A percentile compares a stretch with the other conserved stretches of the same genome.
These are phyloP conservation scores for Lymantria monacha DNA, from an alignment of 2,888 invertebrate genomes.

Conservation along the genomic window DNA sequence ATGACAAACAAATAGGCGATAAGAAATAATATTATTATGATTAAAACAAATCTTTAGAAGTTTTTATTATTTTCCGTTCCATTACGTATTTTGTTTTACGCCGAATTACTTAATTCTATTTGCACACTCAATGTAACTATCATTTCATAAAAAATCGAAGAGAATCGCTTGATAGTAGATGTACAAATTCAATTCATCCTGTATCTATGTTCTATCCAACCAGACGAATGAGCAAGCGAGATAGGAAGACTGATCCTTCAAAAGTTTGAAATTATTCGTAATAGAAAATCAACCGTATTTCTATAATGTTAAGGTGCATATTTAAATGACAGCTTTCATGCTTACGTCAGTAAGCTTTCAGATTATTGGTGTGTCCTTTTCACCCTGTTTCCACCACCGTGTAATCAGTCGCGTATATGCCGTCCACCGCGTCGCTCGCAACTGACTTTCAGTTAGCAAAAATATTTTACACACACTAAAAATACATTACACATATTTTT, in stretches of 20 bases:
- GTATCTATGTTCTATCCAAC: constrained; percentile 72
- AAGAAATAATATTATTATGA: no score
- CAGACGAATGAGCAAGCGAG: constrained; percentile 68
- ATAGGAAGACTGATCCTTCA: constrained; percentile 65
- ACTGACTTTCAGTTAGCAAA: constrained; percentile 32
- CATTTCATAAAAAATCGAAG: constrained; percentile 40
- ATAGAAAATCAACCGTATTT: constrained; percentile 24
- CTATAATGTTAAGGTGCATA: constrained; percentile 13
- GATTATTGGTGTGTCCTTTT: constrained; percentile 64
- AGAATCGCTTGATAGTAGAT: constrained; percentile 43
- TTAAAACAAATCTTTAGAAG: no score
- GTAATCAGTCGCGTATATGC: constrained; percentile 76
- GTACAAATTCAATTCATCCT: constrained; percentile 76
- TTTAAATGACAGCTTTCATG: constrained; percentile 23
- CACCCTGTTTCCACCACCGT: constrained; percentile 66
- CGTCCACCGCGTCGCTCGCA: constrained; percentile 69
- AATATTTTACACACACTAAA: constrained; percentile 36
- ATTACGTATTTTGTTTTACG: constrained; percentile 11
- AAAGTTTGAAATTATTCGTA: constrained; percentile 42
- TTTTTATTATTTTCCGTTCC: constrained; percentile 1
- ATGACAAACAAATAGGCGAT: no score
- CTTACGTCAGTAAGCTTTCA: constrained; percentile 43
- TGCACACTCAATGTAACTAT: constrained; percentile 28
- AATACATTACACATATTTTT: constrained; percentile 22
- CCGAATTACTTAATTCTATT: background rate